phyloP scores from a whole-genome alignment of 2,888 invertebrate genomes.

The Campoplex nolae region DNA sequence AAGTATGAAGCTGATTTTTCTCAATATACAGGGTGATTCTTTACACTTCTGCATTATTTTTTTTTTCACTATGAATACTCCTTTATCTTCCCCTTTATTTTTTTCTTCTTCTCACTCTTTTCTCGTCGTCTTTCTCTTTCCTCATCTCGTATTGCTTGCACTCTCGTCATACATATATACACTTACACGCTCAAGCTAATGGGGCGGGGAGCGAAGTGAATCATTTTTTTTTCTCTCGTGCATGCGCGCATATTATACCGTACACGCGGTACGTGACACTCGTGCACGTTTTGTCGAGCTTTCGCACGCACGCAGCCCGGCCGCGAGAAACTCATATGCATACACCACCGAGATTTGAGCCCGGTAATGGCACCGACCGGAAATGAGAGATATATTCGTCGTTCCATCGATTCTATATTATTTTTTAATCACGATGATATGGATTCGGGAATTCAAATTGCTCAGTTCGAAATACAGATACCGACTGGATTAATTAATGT shows the following conservation, averaged over 20 bases:
- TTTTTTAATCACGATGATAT: background rate
- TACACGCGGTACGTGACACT: conserved; percentile 64
- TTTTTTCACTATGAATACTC: conserved; percentile 41
- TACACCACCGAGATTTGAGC: conserved; percentile 55
- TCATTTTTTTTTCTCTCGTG: conserved; percentile 69
- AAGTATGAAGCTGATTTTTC: background rate
- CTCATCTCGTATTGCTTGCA: conserved; percentile 43
- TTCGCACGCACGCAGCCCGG: conserved; percentile 51
- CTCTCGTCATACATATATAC: conserved; percentile 43
- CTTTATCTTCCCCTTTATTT: conserved; percentile 31
- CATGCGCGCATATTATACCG: conserved; percentile 35
- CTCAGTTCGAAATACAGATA: background rate
- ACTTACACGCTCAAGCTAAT: conserved; percentile 68
- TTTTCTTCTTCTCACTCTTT: conserved; percentile 39
- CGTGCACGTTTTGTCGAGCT: conserved; percentile 59
- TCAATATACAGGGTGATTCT: background rate
- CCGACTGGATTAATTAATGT: background rate
- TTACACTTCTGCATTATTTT: conserved; percentile 9
- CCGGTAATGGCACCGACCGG: conserved; percentile 29
- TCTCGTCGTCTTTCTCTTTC: conserved; percentile 15
- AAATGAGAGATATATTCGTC: conserved; percentile 31
- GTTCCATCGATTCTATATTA: conserved; percentile 31
- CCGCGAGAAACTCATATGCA: conserved; percentile 53
- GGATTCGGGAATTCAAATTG: background rate
- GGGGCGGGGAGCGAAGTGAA: conserved; percentile 71